Conservation (phyloP, 2,113 vertebrate genomes). For the Eulacestoma nigropectus region DNA sequence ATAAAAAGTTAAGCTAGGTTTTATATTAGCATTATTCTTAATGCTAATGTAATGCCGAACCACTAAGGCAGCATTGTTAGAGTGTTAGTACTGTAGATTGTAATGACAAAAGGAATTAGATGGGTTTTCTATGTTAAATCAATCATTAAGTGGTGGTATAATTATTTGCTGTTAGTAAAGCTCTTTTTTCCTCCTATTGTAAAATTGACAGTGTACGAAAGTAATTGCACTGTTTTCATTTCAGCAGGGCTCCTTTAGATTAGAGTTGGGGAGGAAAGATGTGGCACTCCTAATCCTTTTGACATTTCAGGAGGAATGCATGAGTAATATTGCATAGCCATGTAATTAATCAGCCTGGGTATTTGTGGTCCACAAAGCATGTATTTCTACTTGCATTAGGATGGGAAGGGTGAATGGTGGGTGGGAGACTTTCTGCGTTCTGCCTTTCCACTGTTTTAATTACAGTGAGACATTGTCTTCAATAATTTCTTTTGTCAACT, state of each 20-base stretch:
- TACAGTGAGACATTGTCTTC: slow-evolving; percentile 56
- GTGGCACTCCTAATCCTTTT: slow-evolving; percentile 71
- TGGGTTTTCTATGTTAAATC: slow-evolving; percentile 75
- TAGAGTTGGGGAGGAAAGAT: slow-evolving; percentile 65
- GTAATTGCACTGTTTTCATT: slow-evolving; percentile 73
- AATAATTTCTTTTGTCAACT: slow-evolving; percentile 64
- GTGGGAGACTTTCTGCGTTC: slow-evolving; percentile 46
- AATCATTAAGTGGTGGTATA: slow-evolving; percentile 74
- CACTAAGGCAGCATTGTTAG: slow-evolving; percentile 61
- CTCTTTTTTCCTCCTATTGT: slow-evolving; percentile 63
- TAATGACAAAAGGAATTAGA: slow-evolving; percentile 75
- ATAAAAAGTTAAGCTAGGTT: slow-evolving; percentile 62
- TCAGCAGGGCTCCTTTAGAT: slow-evolving; percentile 70
- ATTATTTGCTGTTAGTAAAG: slow-evolving; percentile 74
- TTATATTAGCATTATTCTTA: slow-evolving; percentile 70
- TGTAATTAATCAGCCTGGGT: slow-evolving; percentile 68
- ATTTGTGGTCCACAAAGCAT: slow-evolving; percentile 60
- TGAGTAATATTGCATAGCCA: slow-evolving; percentile 68
- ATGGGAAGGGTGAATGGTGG: slow-evolving; percentile 50
- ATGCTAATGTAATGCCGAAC: slow-evolving; percentile 62
- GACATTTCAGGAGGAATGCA: slow-evolving; percentile 73
- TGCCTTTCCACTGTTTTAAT: slow-evolving; percentile 62
- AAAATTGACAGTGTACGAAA: slow-evolving; percentile 71
- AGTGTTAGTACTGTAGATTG: slow-evolving; percentile 70
- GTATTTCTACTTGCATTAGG: slow-evolving; percentile 54